A percentile compares a stretch with the other conserved stretches of the same genome.
These are phyloP conservation scores for Lampris incognitus DNA, from an alignment of 2,113 vertebrate species.

Conservation along the genomic window DNA sequence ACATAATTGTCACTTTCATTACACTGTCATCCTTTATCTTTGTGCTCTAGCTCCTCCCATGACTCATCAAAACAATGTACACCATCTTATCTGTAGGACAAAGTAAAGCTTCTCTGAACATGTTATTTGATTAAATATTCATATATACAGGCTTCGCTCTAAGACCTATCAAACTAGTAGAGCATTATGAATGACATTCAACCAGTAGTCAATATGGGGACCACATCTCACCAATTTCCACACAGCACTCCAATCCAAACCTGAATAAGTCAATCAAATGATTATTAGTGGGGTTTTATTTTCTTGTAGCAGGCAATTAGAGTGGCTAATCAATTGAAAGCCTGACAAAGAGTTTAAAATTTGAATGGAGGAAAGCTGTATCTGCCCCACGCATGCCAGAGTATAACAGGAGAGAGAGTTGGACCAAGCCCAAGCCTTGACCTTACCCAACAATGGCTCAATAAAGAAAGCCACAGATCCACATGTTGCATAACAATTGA, in stretches of 20 bases:
- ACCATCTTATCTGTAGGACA: background rate
- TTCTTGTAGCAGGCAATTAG: conserved; percentile 33
- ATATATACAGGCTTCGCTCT: no score
- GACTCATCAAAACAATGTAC: background rate
- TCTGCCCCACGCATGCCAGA: background rate
- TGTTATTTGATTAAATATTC: background rate
- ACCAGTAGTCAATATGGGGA: background rate
- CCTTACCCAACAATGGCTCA: no score
- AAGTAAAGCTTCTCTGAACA: background rate
- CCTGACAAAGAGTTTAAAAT: conserved; percentile 32
- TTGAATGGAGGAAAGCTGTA: background rate
- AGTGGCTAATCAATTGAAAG: conserved; percentile 42
- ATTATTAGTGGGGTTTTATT: background rate
- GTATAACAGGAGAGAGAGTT: no score
- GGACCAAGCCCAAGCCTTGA: no score
- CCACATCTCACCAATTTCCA: conserved; percentile 4
- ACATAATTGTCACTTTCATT: background rate
- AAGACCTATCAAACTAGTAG: background rate
- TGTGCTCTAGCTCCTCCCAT: background rate
- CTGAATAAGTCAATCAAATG: conserved; percentile 42
- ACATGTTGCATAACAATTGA: no score
- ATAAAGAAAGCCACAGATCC: no score
- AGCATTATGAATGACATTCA: background rate
- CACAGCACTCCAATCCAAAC: background rate
- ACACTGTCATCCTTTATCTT: background rate